Evolutionary conservation across 2,113 vertebrate species (phyloP).

Genomic region (Dicrurus megarhynchus): DNA sequence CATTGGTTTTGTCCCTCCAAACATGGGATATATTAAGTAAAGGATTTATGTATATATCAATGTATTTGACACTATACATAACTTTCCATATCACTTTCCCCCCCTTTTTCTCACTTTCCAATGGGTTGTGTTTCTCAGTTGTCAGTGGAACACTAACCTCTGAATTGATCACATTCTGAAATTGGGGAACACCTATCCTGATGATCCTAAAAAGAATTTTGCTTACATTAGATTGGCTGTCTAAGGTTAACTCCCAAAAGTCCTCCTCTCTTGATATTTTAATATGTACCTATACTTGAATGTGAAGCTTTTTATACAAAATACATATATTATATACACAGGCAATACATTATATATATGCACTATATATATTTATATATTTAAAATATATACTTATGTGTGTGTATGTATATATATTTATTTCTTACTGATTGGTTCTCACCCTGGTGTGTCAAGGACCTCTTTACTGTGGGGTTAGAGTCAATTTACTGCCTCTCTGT

Average conservation of each 20-base stretch:
- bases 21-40: neutral
- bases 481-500: neutral
- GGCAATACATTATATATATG: slow-evolving; percentile 3
- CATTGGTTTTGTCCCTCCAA: neutral
- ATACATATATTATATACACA: slow-evolving; percentile 24
- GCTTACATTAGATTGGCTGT: neutral
- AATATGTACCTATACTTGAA: slow-evolving; percentile 36
- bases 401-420: neutral
- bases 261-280: slow-evolving; percentile 5
- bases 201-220: neutral
- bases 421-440: neutral
- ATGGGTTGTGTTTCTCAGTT: neutral
- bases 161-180: neutral
- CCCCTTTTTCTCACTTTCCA: neutral
- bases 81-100: neutral
- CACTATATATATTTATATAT: slow-evolving; percentile 27
- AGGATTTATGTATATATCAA: neutral
- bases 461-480: neutral
- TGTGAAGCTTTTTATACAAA: slow-evolving; percentile 35
- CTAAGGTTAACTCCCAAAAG: neutral
- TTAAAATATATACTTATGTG: neutral
- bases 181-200: neutral
- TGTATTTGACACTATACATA: neutral
- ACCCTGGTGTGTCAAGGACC: neutral
- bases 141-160: neutral